Evolutionary conservation across 2,113 vertebrate genomes (phyloP).

Genomic region (Varanus komodoensis): DNA sequence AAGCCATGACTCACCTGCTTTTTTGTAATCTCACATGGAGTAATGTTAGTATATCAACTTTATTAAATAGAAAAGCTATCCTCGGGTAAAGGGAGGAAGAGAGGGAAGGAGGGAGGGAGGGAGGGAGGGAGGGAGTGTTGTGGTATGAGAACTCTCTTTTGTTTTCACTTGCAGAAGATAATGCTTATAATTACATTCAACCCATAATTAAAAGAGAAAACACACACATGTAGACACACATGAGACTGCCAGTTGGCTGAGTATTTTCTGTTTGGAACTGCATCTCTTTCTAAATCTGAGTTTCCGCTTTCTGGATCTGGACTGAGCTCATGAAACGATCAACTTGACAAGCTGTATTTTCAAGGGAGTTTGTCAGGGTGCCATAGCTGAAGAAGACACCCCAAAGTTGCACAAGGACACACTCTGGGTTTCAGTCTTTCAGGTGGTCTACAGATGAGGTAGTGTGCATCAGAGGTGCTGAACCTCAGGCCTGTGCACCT

Average conservation of each 20-base stretch:
- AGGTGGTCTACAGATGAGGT: no score
- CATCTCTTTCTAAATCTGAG: not conserved
- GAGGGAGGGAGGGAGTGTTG: not conserved
- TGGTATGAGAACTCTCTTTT: not conserved
- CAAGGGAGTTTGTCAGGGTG: not conserved
- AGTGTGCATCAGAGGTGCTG: not conserved
- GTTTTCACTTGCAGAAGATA: not conserved
- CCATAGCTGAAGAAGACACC: not conserved
- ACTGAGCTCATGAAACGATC: not conserved
- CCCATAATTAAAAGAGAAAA: not conserved
- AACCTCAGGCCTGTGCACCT: no score
- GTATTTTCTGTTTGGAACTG: not conserved
- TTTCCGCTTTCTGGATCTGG: not conserved
- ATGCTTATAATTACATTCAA: slow-evolving; percentile 33
- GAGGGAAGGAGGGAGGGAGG: not conserved
- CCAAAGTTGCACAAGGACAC: not conserved
- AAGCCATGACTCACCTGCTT: slow-evolving; percentile 28
- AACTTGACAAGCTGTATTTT: not conserved
- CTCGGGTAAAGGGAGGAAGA: slow-evolving; percentile 8
- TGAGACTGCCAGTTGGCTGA: not conserved
- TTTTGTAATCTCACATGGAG: slow-evolving; percentile 29
- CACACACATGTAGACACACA: not conserved
- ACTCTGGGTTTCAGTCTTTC: not conserved
- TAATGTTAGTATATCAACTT: slow-evolving; percentile 33
- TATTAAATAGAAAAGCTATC: slow-evolving; percentile 4